A percentile compares a stretch with the other conserved stretches of the same genome.
phyloP scores from a whole-genome alignment of 2,113 vertebrate species.

The Myiozetetes cayanensis region DNA sequence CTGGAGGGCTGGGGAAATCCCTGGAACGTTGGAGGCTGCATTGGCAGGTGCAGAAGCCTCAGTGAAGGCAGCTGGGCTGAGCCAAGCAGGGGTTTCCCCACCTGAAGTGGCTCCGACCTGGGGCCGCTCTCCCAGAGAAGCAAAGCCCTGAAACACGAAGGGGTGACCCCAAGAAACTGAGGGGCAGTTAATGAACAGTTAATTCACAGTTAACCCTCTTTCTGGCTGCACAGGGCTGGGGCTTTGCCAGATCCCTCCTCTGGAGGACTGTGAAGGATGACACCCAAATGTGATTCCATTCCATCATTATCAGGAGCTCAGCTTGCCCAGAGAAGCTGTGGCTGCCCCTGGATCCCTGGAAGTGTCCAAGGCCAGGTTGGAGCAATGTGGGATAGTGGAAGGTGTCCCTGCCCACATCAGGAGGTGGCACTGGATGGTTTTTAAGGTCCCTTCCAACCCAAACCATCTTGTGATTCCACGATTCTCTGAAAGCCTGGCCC shows the following conservation, averaged over 20 bases:
- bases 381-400: background rate
- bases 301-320: too few relatives aligned
- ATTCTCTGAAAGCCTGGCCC: background rate
- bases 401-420: background rate
- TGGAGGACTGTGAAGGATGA: background rate
- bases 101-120: background rate
- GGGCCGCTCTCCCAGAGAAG: background rate
- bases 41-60: background rate
- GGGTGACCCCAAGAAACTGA: fast-evolving
- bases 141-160: background rate
- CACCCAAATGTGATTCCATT: background rate
- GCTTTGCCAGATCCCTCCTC: background rate
- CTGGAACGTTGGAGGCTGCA: fast-evolving
- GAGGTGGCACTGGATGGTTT: background rate
- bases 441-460: background rate
- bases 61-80: background rate
- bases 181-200: background rate
- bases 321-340: background rate
- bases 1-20: background rate
- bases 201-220: background rate
- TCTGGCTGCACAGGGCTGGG: background rate
- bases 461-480: background rate
- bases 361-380: background rate
- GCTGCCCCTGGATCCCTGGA: background rate
- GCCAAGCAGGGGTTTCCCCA: background rate